Percentiles rank a stretch among this genome's conserved stretches.
These are phyloP conservation scores for Sminthurinus signatus DNA, from an alignment of 1,140 invertebrate species.

Conservation along the genomic window DNA sequence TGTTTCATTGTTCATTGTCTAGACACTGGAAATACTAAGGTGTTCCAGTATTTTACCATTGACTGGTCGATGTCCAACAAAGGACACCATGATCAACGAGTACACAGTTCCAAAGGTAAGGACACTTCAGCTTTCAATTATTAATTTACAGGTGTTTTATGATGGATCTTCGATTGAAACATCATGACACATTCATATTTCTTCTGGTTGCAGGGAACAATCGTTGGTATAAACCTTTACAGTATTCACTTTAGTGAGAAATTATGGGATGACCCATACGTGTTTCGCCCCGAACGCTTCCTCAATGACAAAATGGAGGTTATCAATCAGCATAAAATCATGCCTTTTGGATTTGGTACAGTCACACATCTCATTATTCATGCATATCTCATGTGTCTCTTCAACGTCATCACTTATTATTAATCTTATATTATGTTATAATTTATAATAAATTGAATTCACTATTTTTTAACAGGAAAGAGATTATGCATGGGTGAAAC, in stretches of 20 bases:
- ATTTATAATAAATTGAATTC: background rate
- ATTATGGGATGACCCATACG: slow-evolving; percentile 23
- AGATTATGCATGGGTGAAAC: slow-evolving; percentile 80
- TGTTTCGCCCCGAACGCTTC: slow-evolving; percentile 26
- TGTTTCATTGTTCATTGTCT: no score
- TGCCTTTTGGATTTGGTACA: slow-evolving; percentile 32
- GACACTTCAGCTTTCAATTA: no score
- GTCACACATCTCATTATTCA: no score
- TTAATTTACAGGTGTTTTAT: no score
- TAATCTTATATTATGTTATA: no score
- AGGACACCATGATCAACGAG: slow-evolving; percentile 6
- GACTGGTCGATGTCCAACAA: slow-evolving; percentile 4
- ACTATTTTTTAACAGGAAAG: slow-evolving; percentile 52
- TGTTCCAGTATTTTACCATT: slow-evolving; percentile 18
- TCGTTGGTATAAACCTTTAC: slow-evolving; percentile 15
- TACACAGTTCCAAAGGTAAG: slow-evolving; percentile 18
- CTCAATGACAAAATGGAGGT: slow-evolving; percentile 20
- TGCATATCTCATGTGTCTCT: background rate
- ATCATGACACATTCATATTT: no score
- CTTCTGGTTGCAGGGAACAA: slow-evolving; percentile 12
- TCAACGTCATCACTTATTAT: background rate
- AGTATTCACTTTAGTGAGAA: slow-evolving; percentile 24
- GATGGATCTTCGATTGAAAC: no score
- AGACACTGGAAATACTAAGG: slow-evolving; percentile 19
- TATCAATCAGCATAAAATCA: slow-evolving; percentile 20